Conservation (phyloP, 2,113 vertebrate genomes). For the Melanotaenia duboulayi region DNA sequence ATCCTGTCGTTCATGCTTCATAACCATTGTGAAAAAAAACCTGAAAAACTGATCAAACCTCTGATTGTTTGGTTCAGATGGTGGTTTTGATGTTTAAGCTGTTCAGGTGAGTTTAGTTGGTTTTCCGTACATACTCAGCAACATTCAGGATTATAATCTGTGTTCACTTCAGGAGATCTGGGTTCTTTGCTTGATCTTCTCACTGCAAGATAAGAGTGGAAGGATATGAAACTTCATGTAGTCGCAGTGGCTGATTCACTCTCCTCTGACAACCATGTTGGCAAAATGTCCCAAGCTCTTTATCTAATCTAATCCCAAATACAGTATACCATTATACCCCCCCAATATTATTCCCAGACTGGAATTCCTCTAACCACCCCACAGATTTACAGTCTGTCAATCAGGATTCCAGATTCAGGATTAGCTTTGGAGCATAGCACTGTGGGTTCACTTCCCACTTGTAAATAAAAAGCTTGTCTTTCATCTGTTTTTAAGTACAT, state of each 20-base stretch:
- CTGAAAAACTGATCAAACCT: no score
- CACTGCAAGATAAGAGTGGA: neutral
- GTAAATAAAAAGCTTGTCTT: neutral
- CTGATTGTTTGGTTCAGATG: no score
- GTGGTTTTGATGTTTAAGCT: no score
- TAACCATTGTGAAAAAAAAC: no score
- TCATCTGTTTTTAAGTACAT: neutral
- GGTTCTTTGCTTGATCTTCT: neutral
- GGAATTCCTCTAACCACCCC: neutral
- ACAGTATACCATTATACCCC: neutral
- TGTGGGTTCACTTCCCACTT: neutral
- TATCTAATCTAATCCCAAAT: slow-evolving; percentile 1
- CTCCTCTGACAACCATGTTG: neutral
- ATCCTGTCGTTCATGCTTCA: no score
- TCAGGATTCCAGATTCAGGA: slow-evolving; percentile 1
- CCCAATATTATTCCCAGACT: no score
- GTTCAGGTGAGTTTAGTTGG: no score
- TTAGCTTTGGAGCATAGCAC: neutral
- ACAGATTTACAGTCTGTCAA: neutral
- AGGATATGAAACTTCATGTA: neutral
- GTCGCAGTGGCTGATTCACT: neutral
- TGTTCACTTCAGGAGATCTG: no score
- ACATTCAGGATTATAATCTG: no score
- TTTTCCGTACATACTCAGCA: no score
- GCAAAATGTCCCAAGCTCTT: neutral